These are phyloP conservation scores for Cactoblastis cactorum DNA, from an alignment of 2,888 invertebrate genomes.

Conservation along the genomic window DNA sequence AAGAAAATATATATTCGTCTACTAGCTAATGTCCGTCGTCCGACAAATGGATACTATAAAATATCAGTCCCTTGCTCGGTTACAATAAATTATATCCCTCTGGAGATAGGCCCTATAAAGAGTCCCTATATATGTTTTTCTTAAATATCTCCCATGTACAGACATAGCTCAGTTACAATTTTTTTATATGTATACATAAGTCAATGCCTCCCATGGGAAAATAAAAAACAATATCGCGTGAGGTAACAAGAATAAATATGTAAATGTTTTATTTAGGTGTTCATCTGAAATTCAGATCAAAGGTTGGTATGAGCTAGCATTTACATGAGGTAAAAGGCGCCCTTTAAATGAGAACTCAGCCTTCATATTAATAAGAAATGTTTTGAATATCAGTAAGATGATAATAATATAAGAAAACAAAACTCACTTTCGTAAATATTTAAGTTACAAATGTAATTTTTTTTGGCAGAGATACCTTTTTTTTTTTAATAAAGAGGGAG, in stretches of 20 bases:
- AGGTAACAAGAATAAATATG: constrained; percentile 3
- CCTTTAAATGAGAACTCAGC: constrained; percentile 10
- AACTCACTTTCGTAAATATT: constrained; percentile 7
- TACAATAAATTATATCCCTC: no score
- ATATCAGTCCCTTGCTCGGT: no score
- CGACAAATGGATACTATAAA: no score
- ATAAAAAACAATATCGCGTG: not conserved
- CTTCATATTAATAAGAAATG: constrained; percentile 10
- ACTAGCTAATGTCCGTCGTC: no score
- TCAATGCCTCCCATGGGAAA: not conserved
- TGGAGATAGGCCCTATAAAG: no score
- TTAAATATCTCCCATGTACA: no score
- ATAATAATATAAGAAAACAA: constrained; percentile 1
- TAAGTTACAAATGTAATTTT: constrained; percentile 4
- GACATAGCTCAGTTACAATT: no score
- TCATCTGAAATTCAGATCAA: constrained; percentile 13
- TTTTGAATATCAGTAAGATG: not conserved
- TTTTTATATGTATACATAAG: no score
- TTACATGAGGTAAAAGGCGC: constrained; percentile 3
- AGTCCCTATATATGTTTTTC: no score
- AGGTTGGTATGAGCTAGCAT: not conserved
- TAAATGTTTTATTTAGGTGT: constrained; percentile 10
- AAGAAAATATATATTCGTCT: no score
- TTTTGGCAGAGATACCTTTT: not conserved
- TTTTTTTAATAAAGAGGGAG: no score